Base-by-base conservation (phyloP, 2,113 vertebrate species). In the Corapipo altera region DNA sequence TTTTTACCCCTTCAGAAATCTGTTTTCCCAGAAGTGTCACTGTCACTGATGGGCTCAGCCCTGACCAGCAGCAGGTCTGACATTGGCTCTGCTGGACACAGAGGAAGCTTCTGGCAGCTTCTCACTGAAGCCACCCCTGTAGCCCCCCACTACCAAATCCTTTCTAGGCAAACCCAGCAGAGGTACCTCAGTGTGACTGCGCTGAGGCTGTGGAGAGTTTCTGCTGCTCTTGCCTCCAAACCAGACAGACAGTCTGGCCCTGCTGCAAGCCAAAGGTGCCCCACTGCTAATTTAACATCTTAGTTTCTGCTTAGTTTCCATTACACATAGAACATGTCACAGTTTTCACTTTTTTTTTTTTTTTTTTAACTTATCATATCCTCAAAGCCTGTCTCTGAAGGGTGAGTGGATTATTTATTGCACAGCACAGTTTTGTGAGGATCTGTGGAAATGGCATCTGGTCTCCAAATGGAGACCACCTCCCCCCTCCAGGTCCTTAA, bases 371-470 rank as follows among this genome's bases (percentile, higher is more conserved):
- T 81, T 62, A 66, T 61, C 64, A 5, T 62, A 80, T 77, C 93
- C 91, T 96, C 94, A 94, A 90, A 90, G 91, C 35, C 67, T n/a
- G n/a, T 74, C 93, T 58, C 81, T 77, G 85, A 90, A 87, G 73
- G 94, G 65, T 70, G 84, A 27, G 27, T 5, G 80, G 74, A 46
- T 96, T 92, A 94, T 96, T 93, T 91, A 93, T 88, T 80, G 88
- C 15, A 0, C 61, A 32, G 89, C 5, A 1, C 39, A 33, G 70
- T 51, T 93, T 74, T 58, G 52, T 32, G 33, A 88, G 49, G 88
- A 92, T 91, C 85, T 76, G 78, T 89, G 81, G 92, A 72, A 93
- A 76, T 87, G 80, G 94, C 95, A 96, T 95, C 95, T 97, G 96
- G 95, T 73, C 86, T 92, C 96, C 96, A 95, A 94, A 91, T 95